These are phyloP conservation scores for Psammodynastes pulverulentus DNA, from an alignment of 2,113 vertebrate species.

Conservation along the genomic window DNA sequence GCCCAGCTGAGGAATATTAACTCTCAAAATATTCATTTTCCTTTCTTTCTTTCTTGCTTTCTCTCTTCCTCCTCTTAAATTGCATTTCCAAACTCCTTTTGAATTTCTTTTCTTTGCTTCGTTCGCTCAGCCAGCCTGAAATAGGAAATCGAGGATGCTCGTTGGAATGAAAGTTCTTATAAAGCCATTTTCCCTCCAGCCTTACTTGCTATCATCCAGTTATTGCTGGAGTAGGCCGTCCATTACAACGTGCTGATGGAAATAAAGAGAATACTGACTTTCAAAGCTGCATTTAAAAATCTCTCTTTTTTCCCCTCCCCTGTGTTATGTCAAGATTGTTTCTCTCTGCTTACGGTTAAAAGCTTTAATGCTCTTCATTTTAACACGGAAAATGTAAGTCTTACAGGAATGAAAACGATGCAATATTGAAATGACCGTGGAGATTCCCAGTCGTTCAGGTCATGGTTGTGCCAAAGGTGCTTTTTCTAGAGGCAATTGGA, in stretches of 20 bases:
- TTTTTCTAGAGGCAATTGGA: background rate
- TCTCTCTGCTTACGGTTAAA: background rate
- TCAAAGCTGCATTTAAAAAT: background rate
- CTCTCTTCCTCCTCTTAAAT: background rate
- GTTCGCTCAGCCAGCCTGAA: background rate
- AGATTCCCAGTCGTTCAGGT: too few species aligned
- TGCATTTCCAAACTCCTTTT: background rate
- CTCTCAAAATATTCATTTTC: background rate
- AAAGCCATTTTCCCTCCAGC: background rate
- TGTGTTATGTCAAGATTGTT: background rate
- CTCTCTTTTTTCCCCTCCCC: fast-evolving
- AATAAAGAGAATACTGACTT: background rate
- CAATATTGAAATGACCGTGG: background rate
- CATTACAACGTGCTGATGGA: background rate
- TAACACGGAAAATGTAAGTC: background rate
- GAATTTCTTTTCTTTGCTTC: background rate
- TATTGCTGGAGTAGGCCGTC: background rate
- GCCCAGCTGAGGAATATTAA: background rate
- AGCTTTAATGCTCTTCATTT: background rate
- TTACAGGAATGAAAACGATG: background rate
- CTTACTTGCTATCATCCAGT: background rate
- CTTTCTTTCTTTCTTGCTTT: too few species aligned
- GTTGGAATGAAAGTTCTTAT: background rate
- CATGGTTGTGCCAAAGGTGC: background rate
- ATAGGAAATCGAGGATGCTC: background rate